Percentiles rank a stretch among this genome's conserved stretches.
These are phyloP conservation scores for Vollenhovia emeryi DNA, from an alignment of 1,140 invertebrate genomes.

Conservation along the genomic window DNA sequence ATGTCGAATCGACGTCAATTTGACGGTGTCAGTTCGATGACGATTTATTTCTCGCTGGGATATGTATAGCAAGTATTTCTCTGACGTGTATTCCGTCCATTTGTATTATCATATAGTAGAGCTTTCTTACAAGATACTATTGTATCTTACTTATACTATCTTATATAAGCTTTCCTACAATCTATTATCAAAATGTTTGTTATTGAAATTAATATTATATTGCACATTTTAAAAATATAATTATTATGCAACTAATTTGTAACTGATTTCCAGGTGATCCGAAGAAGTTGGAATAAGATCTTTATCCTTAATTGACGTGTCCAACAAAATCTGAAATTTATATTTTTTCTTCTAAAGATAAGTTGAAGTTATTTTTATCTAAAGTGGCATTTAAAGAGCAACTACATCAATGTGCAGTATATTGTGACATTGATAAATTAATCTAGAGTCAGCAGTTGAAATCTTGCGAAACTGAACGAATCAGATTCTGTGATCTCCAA, in stretches of 20 bases:
- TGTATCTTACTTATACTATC: constrained; percentile 8
- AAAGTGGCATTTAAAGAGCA: not conserved
- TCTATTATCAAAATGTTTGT: constrained; percentile 20
- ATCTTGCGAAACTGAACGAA: not conserved
- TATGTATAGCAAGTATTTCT: not conserved
- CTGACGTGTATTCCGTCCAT: constrained; percentile 28
- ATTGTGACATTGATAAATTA: not conserved
- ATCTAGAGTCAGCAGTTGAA: not conserved
- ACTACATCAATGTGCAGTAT: not conserved
- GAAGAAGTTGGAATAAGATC: not conserved
- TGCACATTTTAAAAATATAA: constrained; percentile 36
- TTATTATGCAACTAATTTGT: constrained; percentile 19
- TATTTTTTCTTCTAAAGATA: not conserved
- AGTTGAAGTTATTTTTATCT: not conserved
- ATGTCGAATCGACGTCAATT: too few species aligned
- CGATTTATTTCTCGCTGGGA: too few species aligned
- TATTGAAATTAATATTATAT: constrained; percentile 30
- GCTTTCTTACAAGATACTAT: not conserved
- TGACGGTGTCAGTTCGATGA: too few species aligned
- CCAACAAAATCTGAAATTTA: not conserved
- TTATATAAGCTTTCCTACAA: not conserved
- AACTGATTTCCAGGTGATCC: not conserved
- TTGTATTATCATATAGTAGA: not conserved
- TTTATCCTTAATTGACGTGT: not conserved
- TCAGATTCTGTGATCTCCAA: not conserved